Evolutionary conservation across 2,113 vertebrate species (phyloP).

Genomic region (Pyrgilauda ruficollis): DNA sequence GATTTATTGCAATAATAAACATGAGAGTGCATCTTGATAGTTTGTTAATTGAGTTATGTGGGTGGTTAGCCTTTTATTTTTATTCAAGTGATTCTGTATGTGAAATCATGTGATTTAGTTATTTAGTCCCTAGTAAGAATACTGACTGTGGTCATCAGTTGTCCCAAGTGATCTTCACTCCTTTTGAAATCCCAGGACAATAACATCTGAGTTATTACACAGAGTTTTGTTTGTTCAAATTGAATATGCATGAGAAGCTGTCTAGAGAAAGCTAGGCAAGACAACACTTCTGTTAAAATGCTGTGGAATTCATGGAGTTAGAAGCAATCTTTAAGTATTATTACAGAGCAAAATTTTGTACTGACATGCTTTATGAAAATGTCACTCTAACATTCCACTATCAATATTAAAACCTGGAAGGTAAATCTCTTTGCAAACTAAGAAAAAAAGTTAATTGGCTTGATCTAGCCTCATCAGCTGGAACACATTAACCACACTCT

Average conservation of each 20-base stretch:
- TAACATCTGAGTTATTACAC: conserved; percentile 26
- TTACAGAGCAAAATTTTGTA: neutral
- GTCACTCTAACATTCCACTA: neutral
- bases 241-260: conserved; percentile 72
- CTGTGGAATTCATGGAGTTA: neutral
- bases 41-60: neutral
- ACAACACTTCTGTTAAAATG: neutral
- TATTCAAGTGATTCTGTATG: neutral
- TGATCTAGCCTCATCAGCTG: neutral
- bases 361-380: neutral
- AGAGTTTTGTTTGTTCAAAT: conserved; percentile 1
- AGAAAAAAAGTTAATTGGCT: neutral
- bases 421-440: neutral
- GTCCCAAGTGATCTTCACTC: neutral
- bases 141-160: neutral
- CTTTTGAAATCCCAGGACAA: conserved; percentile 9
- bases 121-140: conserved; percentile 30
- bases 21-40: neutral
- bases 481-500: neutral
- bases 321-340: neutral
- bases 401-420: neutral
- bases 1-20: conserved; percentile 29
- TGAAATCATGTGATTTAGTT: neutral
- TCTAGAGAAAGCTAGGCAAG: conserved; percentile 37
- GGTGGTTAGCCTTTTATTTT: neutral